Conservation (phyloP, 2,888 invertebrate genomes). For the Eristalinus sepulchralis region DNA sequence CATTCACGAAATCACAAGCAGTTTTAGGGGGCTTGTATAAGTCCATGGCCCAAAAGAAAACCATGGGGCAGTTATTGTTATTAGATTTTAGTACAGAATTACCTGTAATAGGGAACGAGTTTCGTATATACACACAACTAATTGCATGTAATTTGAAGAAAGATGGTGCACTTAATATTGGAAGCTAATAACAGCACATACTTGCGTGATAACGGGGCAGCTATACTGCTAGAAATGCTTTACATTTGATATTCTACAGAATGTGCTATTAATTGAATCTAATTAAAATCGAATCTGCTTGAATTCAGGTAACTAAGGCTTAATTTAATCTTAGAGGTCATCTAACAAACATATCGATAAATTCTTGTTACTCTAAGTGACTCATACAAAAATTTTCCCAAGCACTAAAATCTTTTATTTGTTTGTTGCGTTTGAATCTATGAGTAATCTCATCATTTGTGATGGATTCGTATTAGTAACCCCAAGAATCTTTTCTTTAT, state of each 20-base stretch:
- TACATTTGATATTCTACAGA: too few relatives aligned
- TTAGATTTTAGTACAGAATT: not conserved
- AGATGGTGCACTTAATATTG: not conserved
- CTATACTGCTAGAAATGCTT: too few relatives aligned
- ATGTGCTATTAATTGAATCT: too few relatives aligned
- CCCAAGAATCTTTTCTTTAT: not conserved
- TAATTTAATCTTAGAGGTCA: too few relatives aligned
- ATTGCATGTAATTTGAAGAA: not conserved
- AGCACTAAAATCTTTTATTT: not conserved
- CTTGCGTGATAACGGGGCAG: too few relatives aligned
- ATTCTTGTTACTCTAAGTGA: not conserved
- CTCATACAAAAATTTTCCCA: not conserved
- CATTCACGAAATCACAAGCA: not conserved
- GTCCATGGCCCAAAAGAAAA: not conserved
- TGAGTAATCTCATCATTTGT: not conserved
- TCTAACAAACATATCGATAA: not conserved
- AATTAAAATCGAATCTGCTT: too few relatives aligned
- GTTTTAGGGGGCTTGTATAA: not conserved
- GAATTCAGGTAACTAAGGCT: too few relatives aligned
- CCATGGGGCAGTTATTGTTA: not conserved
- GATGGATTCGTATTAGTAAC: not conserved
- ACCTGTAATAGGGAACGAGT: not conserved
- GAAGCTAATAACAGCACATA: not conserved
- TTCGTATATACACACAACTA: not conserved
- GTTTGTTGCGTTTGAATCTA: not conserved